A percentile compares a stretch with the other conserved stretches of the same genome.
These are phyloP conservation scores for Axea sp. DNA, from an alignment of 2,888 invertebrate species.

Conservation along the genomic window DNA sequence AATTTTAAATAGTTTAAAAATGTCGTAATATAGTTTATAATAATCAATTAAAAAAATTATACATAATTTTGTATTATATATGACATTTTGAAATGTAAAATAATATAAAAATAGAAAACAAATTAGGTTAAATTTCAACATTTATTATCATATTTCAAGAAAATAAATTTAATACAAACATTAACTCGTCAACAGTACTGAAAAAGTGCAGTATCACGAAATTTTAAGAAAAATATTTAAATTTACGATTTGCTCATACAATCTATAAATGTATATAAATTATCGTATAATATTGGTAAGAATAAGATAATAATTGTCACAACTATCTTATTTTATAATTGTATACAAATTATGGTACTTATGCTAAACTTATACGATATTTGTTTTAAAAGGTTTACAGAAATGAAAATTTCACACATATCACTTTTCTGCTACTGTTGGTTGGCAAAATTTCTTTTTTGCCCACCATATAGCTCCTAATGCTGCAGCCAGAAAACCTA, in stretches of 20 bases:
- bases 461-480: slow-evolving; percentile 83
- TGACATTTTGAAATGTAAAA: no score
- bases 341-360: slow-evolving; percentile 52
- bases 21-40: no score
- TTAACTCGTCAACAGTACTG: slow-evolving; percentile 14
- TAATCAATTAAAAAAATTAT: no score
- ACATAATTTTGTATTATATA: no score
- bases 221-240: no score
- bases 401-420: slow-evolving; percentile 19
- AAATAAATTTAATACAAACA: slow-evolving; percentile 25
- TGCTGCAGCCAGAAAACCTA: slow-evolving; percentile 84
- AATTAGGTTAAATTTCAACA: slow-evolving; percentile 16
- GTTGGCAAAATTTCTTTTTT: slow-evolving; percentile 78
- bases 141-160: slow-evolving; percentile 16
- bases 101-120: background rate
- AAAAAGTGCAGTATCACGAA: slow-evolving; percentile 40
- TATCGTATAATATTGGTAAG: slow-evolving; percentile 35
- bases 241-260: slow-evolving; percentile 17
- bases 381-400: no score
- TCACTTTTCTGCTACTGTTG: slow-evolving; percentile 68
- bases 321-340: slow-evolving; percentile 36
- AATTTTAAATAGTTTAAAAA: no score
- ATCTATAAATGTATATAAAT: slow-evolving; percentile 32
- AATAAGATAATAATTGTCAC: slow-evolving; percentile 25
- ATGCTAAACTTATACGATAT: slow-evolving; percentile 39